Evolutionary conservation across 2,113 vertebrate species (phyloP), one percentile per base, ranked within the genome.

Genomic region (Psephotus haematonotus): DNA sequence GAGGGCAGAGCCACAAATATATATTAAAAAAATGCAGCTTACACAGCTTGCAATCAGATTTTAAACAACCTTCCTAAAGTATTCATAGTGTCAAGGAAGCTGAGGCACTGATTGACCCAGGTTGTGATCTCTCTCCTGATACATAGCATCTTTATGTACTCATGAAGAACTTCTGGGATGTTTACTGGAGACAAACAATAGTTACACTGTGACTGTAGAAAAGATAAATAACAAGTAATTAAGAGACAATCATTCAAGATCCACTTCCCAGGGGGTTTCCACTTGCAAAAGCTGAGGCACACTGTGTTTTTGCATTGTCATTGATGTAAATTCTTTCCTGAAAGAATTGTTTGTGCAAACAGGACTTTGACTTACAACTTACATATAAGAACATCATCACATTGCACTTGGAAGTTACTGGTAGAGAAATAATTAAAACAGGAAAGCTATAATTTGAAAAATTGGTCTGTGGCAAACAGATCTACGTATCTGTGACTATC

Each of bases 1-100:
- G 97, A 97, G 95, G 94, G 96, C 67, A 70, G 92, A 94, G 95
- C 95, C 93, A 97, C 90, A 95, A 97, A 96, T 67, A 96, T 92
- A 96, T 57, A 96, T 96, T 82, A 62, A 93, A 97, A 96, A 97
- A 96, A 97, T 95, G 94, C 92, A 84, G 90, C 85, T 81, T 92
- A 72, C 93, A 67, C 13, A 31, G 67, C 67, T 90, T 22, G 49
- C 95, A 97, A 59, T 87, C 87, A 77, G 85, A 86, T 77, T 96
- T 91, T 90, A 47, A 90, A 35, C 82, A 82, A 77, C 64, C 28
- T 85, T 84, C 82, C 80, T 74, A 67, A 84, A 94, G 69, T 84
- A 82, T 69, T 83, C 25, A 10, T 33, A 59, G 37, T 29, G 28
- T 64, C 13, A 7, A 67, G 78, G 80, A 67, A 83, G 25, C 62